A percentile compares a stretch with the other conserved stretches of the same genome.
phyloP scores from a whole-genome alignment of 2,113 vertebrate genomes.

The Cochlearius cochlearius region DNA sequence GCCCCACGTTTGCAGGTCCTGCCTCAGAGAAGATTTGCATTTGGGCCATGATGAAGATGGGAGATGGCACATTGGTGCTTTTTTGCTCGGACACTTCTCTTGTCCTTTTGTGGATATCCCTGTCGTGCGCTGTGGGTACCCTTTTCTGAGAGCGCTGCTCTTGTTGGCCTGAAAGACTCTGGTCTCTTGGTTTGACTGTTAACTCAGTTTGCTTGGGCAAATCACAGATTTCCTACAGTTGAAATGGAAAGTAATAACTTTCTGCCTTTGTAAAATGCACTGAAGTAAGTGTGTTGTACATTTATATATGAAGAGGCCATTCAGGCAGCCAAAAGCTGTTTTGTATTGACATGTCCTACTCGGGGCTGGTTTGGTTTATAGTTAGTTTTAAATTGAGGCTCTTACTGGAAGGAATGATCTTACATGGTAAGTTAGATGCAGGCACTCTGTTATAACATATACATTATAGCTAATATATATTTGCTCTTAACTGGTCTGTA shows the following conservation, averaged over 20 bases:
- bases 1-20: background rate
- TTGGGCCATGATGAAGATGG: rapidly evolving
- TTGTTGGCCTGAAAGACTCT: background rate
- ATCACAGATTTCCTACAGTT: background rate
- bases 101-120: background rate
- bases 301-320: background rate
- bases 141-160: background rate
- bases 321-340: constrained; percentile 27
- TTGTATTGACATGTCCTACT: constrained; percentile 35
- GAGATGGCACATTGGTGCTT: background rate
- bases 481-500: constrained; percentile 53
- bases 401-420: constrained; percentile 48
- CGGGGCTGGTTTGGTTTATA: constrained; percentile 29
- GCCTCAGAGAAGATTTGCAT: background rate
- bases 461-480: constrained; percentile 34
- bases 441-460: background rate
- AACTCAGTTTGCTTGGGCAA: background rate
- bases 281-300: constrained; percentile 11
- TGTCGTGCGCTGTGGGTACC: rapidly evolving
- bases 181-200: background rate
- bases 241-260: constrained; percentile 19
- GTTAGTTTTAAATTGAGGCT: constrained; percentile 13
- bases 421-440: constrained; percentile 36
- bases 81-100: background rate
- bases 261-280: constrained; percentile 26